These are phyloP conservation scores for Arge pagana DNA, from an alignment of 2,888 invertebrate genomes.

Conservation along the genomic window DNA sequence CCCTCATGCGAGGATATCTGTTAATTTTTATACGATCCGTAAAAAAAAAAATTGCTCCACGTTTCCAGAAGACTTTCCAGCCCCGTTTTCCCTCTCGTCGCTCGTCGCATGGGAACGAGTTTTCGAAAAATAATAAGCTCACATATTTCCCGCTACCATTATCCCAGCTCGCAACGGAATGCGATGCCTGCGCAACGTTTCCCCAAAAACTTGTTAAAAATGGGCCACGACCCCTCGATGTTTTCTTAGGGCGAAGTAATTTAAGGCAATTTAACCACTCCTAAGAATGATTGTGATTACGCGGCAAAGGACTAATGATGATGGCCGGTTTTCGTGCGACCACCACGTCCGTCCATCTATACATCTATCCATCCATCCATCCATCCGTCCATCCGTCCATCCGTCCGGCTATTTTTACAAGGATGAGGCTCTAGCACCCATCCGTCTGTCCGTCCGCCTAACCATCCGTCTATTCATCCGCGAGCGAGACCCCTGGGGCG, in stretches of 20 bases:
- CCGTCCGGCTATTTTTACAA: not conserved
- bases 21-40: too few species aligned
- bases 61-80: too few species aligned
- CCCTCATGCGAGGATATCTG: too few species aligned
- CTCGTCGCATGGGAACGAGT: too few species aligned
- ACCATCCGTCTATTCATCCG: slow-evolving; percentile 9
- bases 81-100: too few species aligned
- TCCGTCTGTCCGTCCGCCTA: slow-evolving; percentile 3
- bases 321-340: slow-evolving; percentile 31
- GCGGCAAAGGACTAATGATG: slow-evolving; percentile 42
- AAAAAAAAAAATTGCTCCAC: too few species aligned
- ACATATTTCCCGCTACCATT: too few species aligned
- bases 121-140: too few species aligned
- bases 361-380: slow-evolving; percentile 9
- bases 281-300: slow-evolving; percentile 45
- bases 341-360: slow-evolving; percentile 8
- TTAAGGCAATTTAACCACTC: slow-evolving; percentile 44
- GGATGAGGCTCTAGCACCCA: not conserved
- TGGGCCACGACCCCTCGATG: slow-evolving; percentile 27
- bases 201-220: slow-evolving; percentile 20
- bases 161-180: too few species aligned
- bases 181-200: too few species aligned
- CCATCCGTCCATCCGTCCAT: slow-evolving; percentile 7
- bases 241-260: slow-evolving; percentile 39
- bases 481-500: slow-evolving; percentile 3